Evolutionary conservation across 2,888 invertebrate genomes (phyloP).

Genomic region (Epirrhoe tristata): DNA sequence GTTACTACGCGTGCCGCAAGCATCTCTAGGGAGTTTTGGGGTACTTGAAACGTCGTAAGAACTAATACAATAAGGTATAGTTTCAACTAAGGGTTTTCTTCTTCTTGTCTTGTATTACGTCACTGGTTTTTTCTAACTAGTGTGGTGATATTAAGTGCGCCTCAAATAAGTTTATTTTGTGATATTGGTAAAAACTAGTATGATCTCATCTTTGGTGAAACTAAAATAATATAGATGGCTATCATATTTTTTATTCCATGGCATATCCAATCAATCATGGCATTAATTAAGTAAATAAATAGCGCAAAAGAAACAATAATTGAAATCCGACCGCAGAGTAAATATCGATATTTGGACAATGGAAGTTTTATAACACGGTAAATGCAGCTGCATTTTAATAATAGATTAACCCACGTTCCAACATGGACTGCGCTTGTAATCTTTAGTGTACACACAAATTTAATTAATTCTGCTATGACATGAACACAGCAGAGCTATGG

Average conservation of each 20-base stretch:
- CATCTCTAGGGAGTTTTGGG: slow-evolving; percentile 34
- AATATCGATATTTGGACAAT: slow-evolving; percentile 48
- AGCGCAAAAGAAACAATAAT: slow-evolving; percentile 25
- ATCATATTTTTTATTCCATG: background rate
- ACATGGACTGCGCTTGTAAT: slow-evolving; percentile 65
- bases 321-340: slow-evolving; percentile 36
- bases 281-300: slow-evolving; percentile 14
- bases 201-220: background rate
- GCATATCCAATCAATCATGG: slow-evolving; percentile 10
- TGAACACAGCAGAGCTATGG: slow-evolving; percentile 47
- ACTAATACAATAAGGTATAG: slow-evolving; percentile 10
- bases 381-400: slow-evolving; percentile 72
- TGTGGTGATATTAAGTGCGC: no score
- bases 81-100: background rate
- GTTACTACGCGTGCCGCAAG: slow-evolving; percentile 29
- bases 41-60: slow-evolving; percentile 37
- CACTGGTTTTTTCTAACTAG: no score
- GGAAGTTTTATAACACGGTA: slow-evolving; percentile 50
- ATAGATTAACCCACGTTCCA: slow-evolving; percentile 70
- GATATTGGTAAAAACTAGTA: no score
- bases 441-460: slow-evolving; percentile 73
- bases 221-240: background rate
- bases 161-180: no score
- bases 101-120: background rate
- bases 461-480: slow-evolving; percentile 73